phyloP scores from a whole-genome alignment of 2,888 invertebrate genomes.

The Mythimna ferrago region DNA sequence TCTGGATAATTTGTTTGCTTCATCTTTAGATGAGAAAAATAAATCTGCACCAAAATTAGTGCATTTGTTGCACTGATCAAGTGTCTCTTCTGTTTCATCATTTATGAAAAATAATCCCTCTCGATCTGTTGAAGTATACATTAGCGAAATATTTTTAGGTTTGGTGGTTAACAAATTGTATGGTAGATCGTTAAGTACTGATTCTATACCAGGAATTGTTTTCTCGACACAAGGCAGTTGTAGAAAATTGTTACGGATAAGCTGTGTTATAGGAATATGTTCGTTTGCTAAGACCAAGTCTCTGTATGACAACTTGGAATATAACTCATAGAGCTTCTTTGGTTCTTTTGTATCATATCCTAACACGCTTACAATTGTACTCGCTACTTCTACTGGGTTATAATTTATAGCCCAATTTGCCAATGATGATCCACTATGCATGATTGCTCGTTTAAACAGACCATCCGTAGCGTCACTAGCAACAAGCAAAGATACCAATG shows the following conservation, averaged over 20 bases:
- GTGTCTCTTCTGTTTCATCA: slow-evolving; percentile 66
- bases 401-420: slow-evolving; percentile 81
- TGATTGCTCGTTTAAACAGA: slow-evolving; percentile 80
- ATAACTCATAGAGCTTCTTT: slow-evolving; percentile 77
- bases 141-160: slow-evolving; percentile 73
- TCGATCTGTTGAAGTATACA: slow-evolving; percentile 78
- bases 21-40: slow-evolving; percentile 73
- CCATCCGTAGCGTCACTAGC: slow-evolving; percentile 78
- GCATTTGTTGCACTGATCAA: slow-evolving; percentile 70
- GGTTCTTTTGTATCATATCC: slow-evolving; percentile 79
- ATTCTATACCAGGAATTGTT: slow-evolving; percentile 74
- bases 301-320: slow-evolving; percentile 71
- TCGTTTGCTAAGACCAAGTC: slow-evolving; percentile 73
- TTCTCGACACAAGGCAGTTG: slow-evolving; percentile 81
- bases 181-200: slow-evolving; percentile 78
- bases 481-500: slow-evolving; percentile 77
- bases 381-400: slow-evolving; percentile 78
- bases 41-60: slow-evolving; percentile 82
- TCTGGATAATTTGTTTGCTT: slow-evolving; percentile 67
- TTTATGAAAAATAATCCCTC: slow-evolving; percentile 76
- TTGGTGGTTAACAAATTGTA: slow-evolving; percentile 76
- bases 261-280: slow-evolving; percentile 72
- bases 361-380: slow-evolving; percentile 75
- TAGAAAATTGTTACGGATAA: slow-evolving; percentile 68
- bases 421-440: slow-evolving; percentile 83